phyloP scores from a whole-genome alignment of 2,797 vertebrate genomes.

The Denticeps clupeoides region DNA sequence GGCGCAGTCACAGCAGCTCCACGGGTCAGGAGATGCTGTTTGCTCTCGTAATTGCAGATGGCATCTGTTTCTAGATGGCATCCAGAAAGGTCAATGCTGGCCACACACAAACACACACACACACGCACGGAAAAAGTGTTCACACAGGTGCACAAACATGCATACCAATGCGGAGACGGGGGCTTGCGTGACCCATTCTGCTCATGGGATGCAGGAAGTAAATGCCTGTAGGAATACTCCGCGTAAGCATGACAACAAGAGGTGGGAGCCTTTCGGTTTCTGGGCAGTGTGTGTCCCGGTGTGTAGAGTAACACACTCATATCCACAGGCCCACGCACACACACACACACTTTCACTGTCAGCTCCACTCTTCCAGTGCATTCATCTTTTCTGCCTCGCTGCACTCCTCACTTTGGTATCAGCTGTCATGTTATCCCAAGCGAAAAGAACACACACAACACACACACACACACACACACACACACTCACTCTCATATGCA shows the following conservation, averaged over 20 bases:
- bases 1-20: not conserved
- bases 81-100: not conserved
- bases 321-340: not conserved
- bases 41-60: not conserved
- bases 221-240: no score
- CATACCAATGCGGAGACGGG: not conserved
- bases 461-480: not conserved
- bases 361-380: constrained; percentile 45
- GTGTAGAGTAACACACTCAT: not conserved
- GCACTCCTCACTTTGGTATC: not conserved
- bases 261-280: no score
- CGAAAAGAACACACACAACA: not conserved
- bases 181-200: no score
- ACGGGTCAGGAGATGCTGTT: not conserved
- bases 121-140: not conserved
- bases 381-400: constrained; percentile 48
- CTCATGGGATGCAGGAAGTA: no score
- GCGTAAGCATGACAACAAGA: no score
- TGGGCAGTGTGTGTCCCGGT: no score
- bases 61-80: not conserved
- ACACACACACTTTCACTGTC: constrained; percentile 41
- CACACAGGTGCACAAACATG: not conserved
- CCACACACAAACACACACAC: not conserved
- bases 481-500: not conserved
- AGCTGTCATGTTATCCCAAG: not conserved